Conservation (phyloP, 2,113 vertebrate genomes). For the Heterotis niloticus region DNA sequence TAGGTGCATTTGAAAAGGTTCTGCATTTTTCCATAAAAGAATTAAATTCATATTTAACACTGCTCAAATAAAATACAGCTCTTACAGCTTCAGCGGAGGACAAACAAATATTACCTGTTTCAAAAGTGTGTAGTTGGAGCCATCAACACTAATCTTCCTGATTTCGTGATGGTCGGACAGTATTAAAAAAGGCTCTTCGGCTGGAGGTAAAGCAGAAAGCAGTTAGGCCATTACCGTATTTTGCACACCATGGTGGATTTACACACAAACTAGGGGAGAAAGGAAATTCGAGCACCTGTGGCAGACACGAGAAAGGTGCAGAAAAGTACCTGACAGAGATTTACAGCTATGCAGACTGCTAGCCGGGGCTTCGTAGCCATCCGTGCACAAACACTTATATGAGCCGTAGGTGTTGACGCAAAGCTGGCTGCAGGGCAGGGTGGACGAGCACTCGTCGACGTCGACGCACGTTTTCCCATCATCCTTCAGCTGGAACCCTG, state of each 20-base stretch:
- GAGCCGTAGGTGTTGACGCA: conserved; percentile 96
- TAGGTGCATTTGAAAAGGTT: too few species aligned
- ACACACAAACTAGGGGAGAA: too few species aligned
- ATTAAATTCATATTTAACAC: too few species aligned
- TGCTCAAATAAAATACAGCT: too few species aligned
- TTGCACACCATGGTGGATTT: too few species aligned
- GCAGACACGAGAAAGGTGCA: conserved; percentile 19
- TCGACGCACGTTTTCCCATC: conserved; percentile 93
- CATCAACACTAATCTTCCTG: conserved; percentile 93
- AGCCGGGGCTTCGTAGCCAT: conserved; percentile 84
- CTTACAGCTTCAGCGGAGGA: too few species aligned
- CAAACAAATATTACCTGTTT: conserved; percentile 77
- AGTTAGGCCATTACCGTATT: not conserved
- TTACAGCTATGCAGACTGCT: conserved; percentile 84
- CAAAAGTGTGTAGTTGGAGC: conserved; percentile 93
- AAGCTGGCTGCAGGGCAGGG: conserved; percentile 91
- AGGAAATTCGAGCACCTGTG: not conserved
- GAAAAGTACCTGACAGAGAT: conserved; percentile 79
- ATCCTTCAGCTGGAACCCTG: conserved; percentile 90
- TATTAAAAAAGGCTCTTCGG: conserved; percentile 93
- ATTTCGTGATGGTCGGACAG: conserved; percentile 98
- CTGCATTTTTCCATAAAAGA: too few species aligned
- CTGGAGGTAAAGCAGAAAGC: conserved; percentile 67
- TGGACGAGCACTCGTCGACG: conserved; percentile 86
- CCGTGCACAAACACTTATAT: conserved; percentile 87